Base-by-base conservation (phyloP, 2,113 vertebrate genomes). In the Lepus europaeus region DNA sequence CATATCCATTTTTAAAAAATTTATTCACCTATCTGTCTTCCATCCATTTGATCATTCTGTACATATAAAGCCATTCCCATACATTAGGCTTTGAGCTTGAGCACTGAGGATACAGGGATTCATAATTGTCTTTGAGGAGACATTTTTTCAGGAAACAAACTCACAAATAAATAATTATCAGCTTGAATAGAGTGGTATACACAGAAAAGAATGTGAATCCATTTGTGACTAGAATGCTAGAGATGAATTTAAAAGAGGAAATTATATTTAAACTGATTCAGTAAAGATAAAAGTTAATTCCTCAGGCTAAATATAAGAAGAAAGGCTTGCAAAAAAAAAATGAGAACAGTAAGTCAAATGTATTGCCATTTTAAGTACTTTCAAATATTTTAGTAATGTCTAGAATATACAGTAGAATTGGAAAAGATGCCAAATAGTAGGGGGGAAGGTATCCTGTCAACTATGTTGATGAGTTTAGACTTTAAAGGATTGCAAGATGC, bases 1-100 rank as follows among this genome's bases (percentile, higher is more conserved):
- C 83, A n/a, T 89, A 79, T 73, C 27, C 6, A 45, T 92, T 82
- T 93, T 74, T 89, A 91, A 16, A 63, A 77, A 80, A 81, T 72
- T 84, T n/a, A 92, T 77, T 49, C 20, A 80, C 39, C 29, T 90
- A 59, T 69, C 56, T n/a, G 56, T 70, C 51, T 69, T 69, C 39
- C 22, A 64, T 82, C 53, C 61, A 77, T 91, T 91, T 22, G 91
- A 25, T 78, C 74, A 80, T 5, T 90, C 36, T 85, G n/a, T 14
- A 53, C 76, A 82, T 77, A 27, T 17, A 69, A 64, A 93, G 68
- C n/a, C 23, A 51, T 90, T 83, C 17, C 14, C 9, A 1, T 51
- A 6, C 59, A 53, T 90, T 5, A 16, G 22, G 31, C 25, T 64
- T 88, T 84, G 31, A 22, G 23, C 27, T 79, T 86, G 33, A 14